Evolutionary conservation across 1,140 invertebrate species (phyloP), one percentile per base, ranked within the genome.

Genomic region (Lepidotrigona ventralis): DNA sequence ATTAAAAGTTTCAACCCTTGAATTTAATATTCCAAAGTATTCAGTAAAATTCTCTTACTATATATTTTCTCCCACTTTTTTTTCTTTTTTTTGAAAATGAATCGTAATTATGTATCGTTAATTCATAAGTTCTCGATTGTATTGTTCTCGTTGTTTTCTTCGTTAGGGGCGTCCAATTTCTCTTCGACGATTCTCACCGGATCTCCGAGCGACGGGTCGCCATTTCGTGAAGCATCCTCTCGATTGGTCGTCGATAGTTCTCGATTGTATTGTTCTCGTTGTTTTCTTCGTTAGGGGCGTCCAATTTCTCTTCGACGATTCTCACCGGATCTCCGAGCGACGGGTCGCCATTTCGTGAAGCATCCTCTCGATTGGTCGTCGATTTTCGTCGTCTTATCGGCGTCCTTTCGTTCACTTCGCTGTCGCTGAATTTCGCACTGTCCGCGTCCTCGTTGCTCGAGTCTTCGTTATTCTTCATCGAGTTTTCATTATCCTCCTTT

Each of bases 331-430:
- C 79, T 29, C 5, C 53, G 5, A 26, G 46, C 9, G 2, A 21
- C 26, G 29, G 21, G 33, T 70, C 29, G 60, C 19, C 11, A 26
- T 64, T 56, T 51, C 15, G 70, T 1, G 15, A 33, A 8, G 17
- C 29, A 11, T 71, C 56, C n/a, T 86, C 85, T 19, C 21, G 56
- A 12, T 56, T 76, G 15, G 72, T 78, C 19, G 39, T 46, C 19
- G 85, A 84, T 26, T 81, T 87, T 53, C 54, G 78, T 33, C 73
- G 74, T 23, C 73, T 69, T 19, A 51, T 56, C n/a, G 51, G 21
- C 17, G 54, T 15, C 17, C 23, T 66, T 26, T 81, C 56, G 23
- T 72, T 75, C 6, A 58, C n/a, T 56, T 71, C 75, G 63, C 56
- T 72, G 1, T 29, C 46, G 29, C 17, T 70, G 26, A 58, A 53